phyloP scores from a whole-genome alignment of 2,797 vertebrate genomes.

The Loris lydekkerianus region DNA sequence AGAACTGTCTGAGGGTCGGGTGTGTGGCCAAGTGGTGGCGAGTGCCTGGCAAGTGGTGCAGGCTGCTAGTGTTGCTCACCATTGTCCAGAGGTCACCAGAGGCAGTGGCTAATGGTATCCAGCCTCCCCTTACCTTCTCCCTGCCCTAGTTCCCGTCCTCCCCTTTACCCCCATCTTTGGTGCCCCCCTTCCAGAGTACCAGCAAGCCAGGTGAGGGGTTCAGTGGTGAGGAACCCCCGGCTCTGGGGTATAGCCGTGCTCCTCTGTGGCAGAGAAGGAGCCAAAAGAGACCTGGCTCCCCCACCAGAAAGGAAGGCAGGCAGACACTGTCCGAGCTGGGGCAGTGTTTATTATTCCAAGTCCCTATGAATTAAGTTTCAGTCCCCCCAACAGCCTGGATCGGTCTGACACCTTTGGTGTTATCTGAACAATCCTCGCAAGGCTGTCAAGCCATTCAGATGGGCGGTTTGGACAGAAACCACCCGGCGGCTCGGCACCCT shows the following conservation, averaged over 20 bases:
- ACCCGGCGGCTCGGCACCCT: too few relatives aligned
- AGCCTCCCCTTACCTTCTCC: neutral
- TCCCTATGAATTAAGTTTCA: conserved; percentile 42
- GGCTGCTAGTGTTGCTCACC: rapidly evolving
- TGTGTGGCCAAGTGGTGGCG: rapidly evolving
- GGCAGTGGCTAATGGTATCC: neutral
- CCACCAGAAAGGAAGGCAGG: neutral
- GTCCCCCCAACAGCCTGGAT: neutral
- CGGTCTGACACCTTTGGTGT: neutral
- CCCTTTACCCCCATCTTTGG: rapidly evolving
- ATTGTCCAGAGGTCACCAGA: neutral
- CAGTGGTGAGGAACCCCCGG: rapidly evolving
- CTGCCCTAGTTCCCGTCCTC: neutral
- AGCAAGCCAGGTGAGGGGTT: neutral
- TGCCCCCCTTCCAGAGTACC: neutral
- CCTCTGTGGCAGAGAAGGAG: neutral
- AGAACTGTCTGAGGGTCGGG: neutral
- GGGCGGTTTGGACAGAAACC: neutral
- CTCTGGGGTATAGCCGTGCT: neutral
- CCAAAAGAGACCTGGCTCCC: neutral
- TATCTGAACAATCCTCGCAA: neutral
- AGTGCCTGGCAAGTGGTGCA: rapidly evolving
- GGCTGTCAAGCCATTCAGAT: neutral
- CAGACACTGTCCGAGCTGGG: neutral
- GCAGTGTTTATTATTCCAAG: neutral